These are phyloP conservation scores for Apis dorsata DNA, from an alignment of 1,140 invertebrate species.

Conservation along the genomic window DNA sequence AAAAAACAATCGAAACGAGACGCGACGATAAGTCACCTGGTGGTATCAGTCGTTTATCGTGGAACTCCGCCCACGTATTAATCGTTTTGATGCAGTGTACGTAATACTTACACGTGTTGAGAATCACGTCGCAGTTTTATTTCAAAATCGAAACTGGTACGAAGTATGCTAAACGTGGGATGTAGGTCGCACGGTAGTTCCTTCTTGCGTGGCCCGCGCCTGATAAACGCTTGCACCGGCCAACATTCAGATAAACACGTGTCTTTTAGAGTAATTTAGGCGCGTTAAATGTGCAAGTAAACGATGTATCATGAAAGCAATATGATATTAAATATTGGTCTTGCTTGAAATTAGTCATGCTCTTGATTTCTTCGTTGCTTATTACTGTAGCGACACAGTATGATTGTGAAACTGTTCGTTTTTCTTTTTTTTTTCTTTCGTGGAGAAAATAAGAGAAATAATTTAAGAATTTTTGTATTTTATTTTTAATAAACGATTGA, in stretches of 20 bases:
- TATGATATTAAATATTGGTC: background rate
- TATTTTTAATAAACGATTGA: too few relatives aligned
- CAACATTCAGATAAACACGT: background rate
- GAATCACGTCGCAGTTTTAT: conserved; percentile 30
- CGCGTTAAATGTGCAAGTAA: background rate
- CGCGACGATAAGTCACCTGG: conserved; percentile 22
- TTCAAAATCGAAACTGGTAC: conserved; percentile 47
- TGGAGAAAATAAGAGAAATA: too few relatives aligned
- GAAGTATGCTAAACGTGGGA: conserved; percentile 44
- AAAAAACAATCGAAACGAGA: background rate
- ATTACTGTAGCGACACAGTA: too few relatives aligned
- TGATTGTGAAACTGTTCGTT: too few relatives aligned
- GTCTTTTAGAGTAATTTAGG: background rate
- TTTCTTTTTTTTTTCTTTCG: too few relatives aligned
- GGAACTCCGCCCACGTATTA: conserved; percentile 24
- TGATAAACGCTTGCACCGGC: conserved; percentile 11
- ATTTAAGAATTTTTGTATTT: too few relatives aligned
- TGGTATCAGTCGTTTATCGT: conserved; percentile 30
- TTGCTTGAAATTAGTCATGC: background rate
- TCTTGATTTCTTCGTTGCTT: too few relatives aligned
- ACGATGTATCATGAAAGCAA: too few relatives aligned
- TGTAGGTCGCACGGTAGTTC: conserved; percentile 37
- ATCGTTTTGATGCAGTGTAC: background rate
- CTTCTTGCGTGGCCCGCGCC: background rate
- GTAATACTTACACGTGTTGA: background rate